Evolutionary conservation across 2,113 vertebrate species (phyloP), one percentile per base, ranked within the genome.

Genomic region (Elephas maximus): DNA sequence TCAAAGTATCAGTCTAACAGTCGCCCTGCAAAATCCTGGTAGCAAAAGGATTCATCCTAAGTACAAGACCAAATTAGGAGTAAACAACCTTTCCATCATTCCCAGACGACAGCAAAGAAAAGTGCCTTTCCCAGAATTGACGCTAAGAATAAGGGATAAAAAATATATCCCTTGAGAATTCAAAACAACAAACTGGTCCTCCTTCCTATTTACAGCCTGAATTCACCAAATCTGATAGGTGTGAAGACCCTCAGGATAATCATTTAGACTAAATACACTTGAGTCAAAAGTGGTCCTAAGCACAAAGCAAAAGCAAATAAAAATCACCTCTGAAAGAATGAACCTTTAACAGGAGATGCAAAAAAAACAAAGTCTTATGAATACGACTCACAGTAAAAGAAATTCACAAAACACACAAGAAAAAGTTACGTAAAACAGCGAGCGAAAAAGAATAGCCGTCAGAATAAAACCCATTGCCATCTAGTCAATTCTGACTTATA

Each of bases 261-360:
- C 65, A 65, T 73, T 71, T 67, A 79, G 28, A 24, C 33, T 79
- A 86, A 41, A 80, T 51, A 69, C 65, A 33, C 11, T 91, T 79
- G 41, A 78, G 30, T 79, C 73, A 48, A 84, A 84, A 44, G 44
- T 85, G 33, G 37, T 33, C 8, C 37, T 88, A 74, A 62, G 5
- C 77, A 87, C 53, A 93, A 83, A 82, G 33, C 44, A 77, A 63
- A 77, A 83, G 79, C 80, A 90, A 94, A 67, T 2, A 65, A 57
- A 90, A 44, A 76, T 67, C 51, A 77, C 67, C n/a, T 60, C n/a
- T 8, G 20, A 94, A 81, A 83, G 15, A 67, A 78, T 67, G 60
- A 4, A 84, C 45, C 44, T 67, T 90, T 60, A 65, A 41, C 26
- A 89, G 12, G 60, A 33, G 26, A 28, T 48, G 20, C 62, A 87